These are phyloP conservation scores for Semotilus atromaculatus DNA, from an alignment of 2,797 vertebrate genomes.

Conservation along the genomic window DNA sequence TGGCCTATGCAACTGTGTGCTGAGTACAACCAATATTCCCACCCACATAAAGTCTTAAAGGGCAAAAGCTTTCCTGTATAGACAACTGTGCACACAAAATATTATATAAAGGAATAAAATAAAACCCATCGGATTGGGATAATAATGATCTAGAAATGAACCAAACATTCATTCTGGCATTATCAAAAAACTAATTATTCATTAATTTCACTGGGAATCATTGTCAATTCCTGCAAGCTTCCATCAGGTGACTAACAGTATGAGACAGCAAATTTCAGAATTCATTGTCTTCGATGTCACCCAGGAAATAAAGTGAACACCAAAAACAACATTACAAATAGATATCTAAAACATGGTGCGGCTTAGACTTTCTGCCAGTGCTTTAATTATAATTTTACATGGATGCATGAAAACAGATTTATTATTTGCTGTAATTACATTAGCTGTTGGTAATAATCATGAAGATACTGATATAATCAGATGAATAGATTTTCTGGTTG, in stretches of 20 bases:
- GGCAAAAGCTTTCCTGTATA: slow-evolving; percentile 5
- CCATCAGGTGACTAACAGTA: background rate
- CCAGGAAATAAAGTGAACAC: background rate
- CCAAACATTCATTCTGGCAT: background rate
- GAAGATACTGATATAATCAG: slow-evolving; percentile 35
- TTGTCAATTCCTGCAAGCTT: background rate
- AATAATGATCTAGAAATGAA: background rate
- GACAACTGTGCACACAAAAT: background rate
- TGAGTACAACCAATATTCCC: slow-evolving; percentile 49
- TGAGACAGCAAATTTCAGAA: slow-evolving; percentile 13
- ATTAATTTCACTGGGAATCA: slow-evolving; percentile 4
- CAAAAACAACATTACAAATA: background rate
- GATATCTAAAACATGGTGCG: slow-evolving; percentile 21
- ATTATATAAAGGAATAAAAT: background rate
- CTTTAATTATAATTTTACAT: slow-evolving; percentile 45
- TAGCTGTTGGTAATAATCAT: slow-evolving; percentile 10
- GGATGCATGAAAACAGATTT: slow-evolving; percentile 50
- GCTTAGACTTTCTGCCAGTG: slow-evolving; percentile 18
- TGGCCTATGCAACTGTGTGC: slow-evolving; percentile 51
- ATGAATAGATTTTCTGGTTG: slow-evolving; percentile 35
- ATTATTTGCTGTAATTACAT: slow-evolving; percentile 42
- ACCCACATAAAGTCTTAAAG: slow-evolving; percentile 23
- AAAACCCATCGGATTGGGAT: background rate
- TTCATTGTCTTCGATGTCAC: slow-evolving; percentile 14
- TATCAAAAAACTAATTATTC: background rate